Base-by-base conservation (phyloP, 2,797 vertebrate genomes). In the Bradypodion pumilum region DNA sequence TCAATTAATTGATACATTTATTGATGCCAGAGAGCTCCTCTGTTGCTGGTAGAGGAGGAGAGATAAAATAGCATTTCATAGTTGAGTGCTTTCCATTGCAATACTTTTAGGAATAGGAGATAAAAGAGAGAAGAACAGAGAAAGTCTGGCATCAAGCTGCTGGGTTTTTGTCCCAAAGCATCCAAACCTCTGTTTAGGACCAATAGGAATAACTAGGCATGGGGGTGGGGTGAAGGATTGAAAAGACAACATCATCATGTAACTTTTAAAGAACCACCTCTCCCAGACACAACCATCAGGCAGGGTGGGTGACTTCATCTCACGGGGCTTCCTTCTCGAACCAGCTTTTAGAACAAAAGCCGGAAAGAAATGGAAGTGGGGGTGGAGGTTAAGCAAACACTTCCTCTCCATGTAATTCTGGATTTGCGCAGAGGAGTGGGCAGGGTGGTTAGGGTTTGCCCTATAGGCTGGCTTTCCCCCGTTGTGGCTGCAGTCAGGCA, bases 321-420 rank as follows among this genome's bases (percentile, higher is more conserved):
- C 1, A 1, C 25, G 77, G 7, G 56, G n/a, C 35, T 82, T 85
- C 73, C 72, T 68, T 69, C 78, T 60, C n/a, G 29, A 78, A 78
- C 0, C 1, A 7, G 70, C 75, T 44, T 89, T 93, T 87, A 4
- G 88, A 94, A 95, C 93, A 94, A 93, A 94, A 88, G 90, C 92
- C 94, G 90, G 90, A 90, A 91, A 89, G 52, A 82, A n/a, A 56
- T 19, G 52, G 52, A 21, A 19, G 52, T 52, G 90, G 84, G 89
- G 84, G 37, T 56, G 83, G 62, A 62, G 74, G 90, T 88, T 82
- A 91, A 74, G 86, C 90, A 93, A 93, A 90, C 91, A 91, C 75
- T 89, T 84, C 85, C 84, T 44, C 72, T 59, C 4, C 23, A 4
- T 6, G 42, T 76, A 87, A 78, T 69, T 76, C 7, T 60, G 35